Conservation (phyloP, 64 coral and sea anemone genomes). For the Stylophora pistillata region DNA sequence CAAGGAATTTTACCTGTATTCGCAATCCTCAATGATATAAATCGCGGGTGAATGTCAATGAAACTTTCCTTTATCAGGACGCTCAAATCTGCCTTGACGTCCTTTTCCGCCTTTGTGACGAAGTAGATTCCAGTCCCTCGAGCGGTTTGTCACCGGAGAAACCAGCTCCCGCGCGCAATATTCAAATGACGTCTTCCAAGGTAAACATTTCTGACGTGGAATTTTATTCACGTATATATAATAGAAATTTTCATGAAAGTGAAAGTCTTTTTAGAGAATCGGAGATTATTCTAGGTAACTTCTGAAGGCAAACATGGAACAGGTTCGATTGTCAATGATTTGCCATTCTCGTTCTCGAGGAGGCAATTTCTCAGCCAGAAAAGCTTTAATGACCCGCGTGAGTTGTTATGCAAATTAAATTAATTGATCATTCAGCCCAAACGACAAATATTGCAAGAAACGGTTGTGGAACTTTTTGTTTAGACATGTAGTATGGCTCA, state of each 20-base stretch:
- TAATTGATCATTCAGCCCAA: too few species aligned
- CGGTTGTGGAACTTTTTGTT: too few species aligned
- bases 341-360: too few species aligned
- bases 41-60: neutral
- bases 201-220: slow-evolving; percentile 3
- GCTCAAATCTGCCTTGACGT: neutral
- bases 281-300: neutral
- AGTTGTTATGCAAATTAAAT: slow-evolving; percentile 20
- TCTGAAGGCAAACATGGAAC: too few species aligned
- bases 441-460: too few species aligned
- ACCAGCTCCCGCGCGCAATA: neutral
- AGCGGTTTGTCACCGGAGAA: neutral
- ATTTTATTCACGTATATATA: neutral
- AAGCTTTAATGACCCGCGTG: too few species aligned
- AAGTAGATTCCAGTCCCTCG: neutral
- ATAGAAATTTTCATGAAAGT: neutral
- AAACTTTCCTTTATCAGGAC: neutral
- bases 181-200: neutral
- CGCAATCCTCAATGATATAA: too few species aligned
- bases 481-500: neutral
- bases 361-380: too few species aligned
- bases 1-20: too few species aligned
- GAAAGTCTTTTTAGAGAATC: neutral
- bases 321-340: too few species aligned
- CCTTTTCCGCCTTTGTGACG: neutral